phyloP scores from a whole-genome alignment of 2,888 invertebrate genomes.

The Abrostola tripartita region DNA sequence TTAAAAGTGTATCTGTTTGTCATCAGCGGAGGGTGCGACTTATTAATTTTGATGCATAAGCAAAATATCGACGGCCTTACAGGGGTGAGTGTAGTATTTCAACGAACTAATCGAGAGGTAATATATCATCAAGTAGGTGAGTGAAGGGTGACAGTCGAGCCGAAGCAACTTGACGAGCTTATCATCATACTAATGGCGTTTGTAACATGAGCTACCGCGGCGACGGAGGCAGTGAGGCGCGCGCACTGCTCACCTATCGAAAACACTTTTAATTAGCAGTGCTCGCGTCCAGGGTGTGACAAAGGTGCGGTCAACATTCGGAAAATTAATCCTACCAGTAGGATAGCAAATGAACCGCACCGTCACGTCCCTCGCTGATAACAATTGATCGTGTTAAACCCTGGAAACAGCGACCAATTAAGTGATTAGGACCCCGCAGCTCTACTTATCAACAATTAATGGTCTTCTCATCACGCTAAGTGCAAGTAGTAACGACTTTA shows the following conservation, averaged over 20 bases:
- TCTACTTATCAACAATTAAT: constrained; percentile 75
- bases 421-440: constrained; percentile 79
- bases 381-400: constrained; percentile 79
- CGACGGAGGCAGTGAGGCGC: constrained; percentile 28
- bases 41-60: constrained; percentile 68
- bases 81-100: constrained; percentile 68
- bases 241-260: constrained; percentile 73
- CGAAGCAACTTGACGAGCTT: constrained; percentile 59
- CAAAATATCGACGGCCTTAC: constrained; percentile 66
- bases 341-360: constrained; percentile 70
- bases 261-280: constrained; percentile 84
- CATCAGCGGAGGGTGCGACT: constrained; percentile 44
- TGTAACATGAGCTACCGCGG: constrained; percentile 73
- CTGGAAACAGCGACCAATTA: constrained; percentile 76
- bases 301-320: constrained; percentile 84
- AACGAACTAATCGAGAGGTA: constrained; percentile 66
- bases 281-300: constrained; percentile 77
- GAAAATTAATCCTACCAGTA: constrained; percentile 85
- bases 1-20: constrained; percentile 52
- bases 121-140: constrained; percentile 65
- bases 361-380: constrained; percentile 68
- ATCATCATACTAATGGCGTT: constrained; percentile 79
- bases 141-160: constrained; percentile 52
- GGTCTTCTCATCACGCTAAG: constrained; percentile 70
- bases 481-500: constrained; percentile 66